Evolutionary conservation across 1,140 invertebrate species (phyloP), one percentile per base, ranked within the genome.

Genomic region (Copidosoma floridanum): DNA sequence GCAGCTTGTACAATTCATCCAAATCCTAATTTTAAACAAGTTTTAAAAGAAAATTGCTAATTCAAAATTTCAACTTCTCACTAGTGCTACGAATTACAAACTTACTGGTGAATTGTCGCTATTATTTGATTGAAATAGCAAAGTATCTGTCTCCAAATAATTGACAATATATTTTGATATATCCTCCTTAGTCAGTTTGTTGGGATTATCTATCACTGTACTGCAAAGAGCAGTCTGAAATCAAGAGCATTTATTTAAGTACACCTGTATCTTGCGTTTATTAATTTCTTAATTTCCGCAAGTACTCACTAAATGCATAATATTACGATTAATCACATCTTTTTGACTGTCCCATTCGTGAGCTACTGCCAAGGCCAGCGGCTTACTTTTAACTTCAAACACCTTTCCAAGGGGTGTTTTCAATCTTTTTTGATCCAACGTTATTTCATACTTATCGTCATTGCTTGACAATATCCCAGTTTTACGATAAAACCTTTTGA

Each of bases 331-430:
- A 57, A 98, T 91, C 57, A 82, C 81, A 35, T 90, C 84, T 61
- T 87, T 85, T 74, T 98, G 94, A n/a, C 86, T 80, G 68, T 93
- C 87, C 92, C 95, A 98, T 84, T 98, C 95, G 46, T 89, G 85
- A 3, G 94, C 93, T 37, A 98, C 85, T 14, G 92, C 93, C 55
- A 96, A 81, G 14, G 95, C 95, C 32, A 99, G 77, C n/a, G 88
- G 85, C 81, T 97, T 92, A 78, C 85, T 94, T 24, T 87, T 83
- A 1, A 97, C 87, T 68, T 84, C 82, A 67, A 97, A 89, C 12
- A 89, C 70, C 56, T 85, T 83, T 5, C 93, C 93, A 69, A 85
- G 85, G 0, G 94, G 94, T 27, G 95, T 97, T 81, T 94, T 94
- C 8, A 97, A 76, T 76, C 93, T 93, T 24, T 87, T 84, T 71